Evolutionary conservation across 2,113 vertebrate species (phyloP), one percentile per base, ranked within the genome.

Genomic region (Cariama cristata): DNA sequence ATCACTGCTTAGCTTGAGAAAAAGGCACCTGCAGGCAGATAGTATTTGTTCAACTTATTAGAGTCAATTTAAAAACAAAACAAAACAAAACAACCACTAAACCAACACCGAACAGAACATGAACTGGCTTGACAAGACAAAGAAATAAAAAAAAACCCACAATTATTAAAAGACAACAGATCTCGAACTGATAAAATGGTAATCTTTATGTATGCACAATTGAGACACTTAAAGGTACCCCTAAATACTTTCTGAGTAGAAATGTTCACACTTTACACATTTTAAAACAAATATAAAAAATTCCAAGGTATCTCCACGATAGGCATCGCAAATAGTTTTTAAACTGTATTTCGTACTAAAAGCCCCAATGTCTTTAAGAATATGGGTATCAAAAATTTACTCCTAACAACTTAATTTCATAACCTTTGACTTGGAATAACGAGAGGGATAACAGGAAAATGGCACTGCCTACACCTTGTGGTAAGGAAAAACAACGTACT

Each of bases 281-380:
- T 64, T 79, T 45, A 73, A 88, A 90, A 62, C 8, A 63, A 77
- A 68, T 35, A 15, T 9, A 18, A 42, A 72, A 63, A 76, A 27
- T 7, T 13, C 11, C 7, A 64, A 68, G 3, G 15, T 26, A 71
- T 26, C 12, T 72, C 35, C 3, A 1, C 3, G 6, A 75, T 0
- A 72, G 18, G 16, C 49, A 75, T 1, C 49, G 17, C 14, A 94
- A 89, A 45, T 30, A 59, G 7, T 79, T 90, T 85, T 90, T n/a
- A 23, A 90, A 85, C 20, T 49, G 5, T 4, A 66, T 59, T 71
- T 90, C 1, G 1, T 47, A 60, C 23, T 44, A 74, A 69, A 93
- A 77, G 35, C 7, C 23, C 67, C 14, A 15, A n/a, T 16, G 27
- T 49, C 44, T 71, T 81, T 33, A 47, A 71, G 21, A 74, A 56